These are phyloP conservation scores for Crocodylus rhombifer DNA, from an alignment of 2,797 vertebrate species.

Conservation along the genomic window DNA sequence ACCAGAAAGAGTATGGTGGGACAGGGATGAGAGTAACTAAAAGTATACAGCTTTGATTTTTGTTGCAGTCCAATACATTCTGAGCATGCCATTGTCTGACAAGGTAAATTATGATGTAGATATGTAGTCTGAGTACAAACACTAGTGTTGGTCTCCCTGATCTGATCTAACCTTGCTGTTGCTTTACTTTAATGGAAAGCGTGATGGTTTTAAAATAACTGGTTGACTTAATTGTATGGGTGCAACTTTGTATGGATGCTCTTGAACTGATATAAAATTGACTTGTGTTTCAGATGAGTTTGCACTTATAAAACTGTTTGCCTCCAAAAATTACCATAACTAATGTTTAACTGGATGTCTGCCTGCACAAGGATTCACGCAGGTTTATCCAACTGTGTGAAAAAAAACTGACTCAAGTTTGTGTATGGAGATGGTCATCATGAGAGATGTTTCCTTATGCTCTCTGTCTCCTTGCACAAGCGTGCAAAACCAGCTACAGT, in stretches of 20 bases:
- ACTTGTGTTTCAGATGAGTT: not conserved
- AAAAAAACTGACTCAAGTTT: not conserved
- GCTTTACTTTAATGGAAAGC: not conserved
- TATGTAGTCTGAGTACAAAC: not conserved
- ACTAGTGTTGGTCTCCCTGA: not conserved
- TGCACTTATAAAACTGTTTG: not conserved
- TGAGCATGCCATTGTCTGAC: too few species aligned
- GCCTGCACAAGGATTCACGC: accelerated
- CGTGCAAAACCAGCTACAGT: not conserved
- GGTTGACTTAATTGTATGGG: not conserved
- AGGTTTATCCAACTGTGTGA: not conserved
- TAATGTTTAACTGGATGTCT: not conserved
- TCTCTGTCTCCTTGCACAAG: not conserved
- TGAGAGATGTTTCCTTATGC: not conserved
- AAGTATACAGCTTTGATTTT: too few species aligned
- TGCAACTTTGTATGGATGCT: not conserved
- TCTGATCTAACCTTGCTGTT: not conserved
- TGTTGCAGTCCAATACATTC: too few species aligned
- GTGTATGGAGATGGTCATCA: not conserved
- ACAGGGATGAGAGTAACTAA: too few species aligned
- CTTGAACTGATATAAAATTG: not conserved
- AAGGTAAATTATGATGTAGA: not conserved
- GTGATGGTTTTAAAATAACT: not conserved
- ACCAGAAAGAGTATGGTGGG: too few species aligned
- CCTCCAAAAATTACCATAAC: not conserved